Base-by-base conservation (phyloP, 2,797 vertebrate species). In the Nannoperca obscura region DNA sequence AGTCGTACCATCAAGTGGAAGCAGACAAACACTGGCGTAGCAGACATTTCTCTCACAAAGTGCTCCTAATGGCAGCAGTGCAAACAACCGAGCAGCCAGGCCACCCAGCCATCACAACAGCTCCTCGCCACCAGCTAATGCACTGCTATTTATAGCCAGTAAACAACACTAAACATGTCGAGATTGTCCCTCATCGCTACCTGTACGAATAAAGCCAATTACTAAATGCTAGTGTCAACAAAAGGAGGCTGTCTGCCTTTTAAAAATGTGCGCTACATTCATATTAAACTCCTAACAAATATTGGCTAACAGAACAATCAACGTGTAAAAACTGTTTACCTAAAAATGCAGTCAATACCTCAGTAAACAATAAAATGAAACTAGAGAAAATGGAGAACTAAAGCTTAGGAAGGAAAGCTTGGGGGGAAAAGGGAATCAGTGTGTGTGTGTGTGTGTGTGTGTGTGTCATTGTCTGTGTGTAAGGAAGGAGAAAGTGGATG, bases 101-200 rank as follows among this genome's bases (percentile, higher is more conserved):
- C 64, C 60, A 78, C 52, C 30, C 53, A 68, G 76, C 85, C 83
- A 60, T 81, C 68, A 63, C 83, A 71, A n/a, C 70, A 76, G 80
- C 80, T 68, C 76, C 7, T 68, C 42, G 46, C 78, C 83, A 76
- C 76, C 79, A 57, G 74, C 85, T 91, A 92, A 90, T 88, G 90
- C 80, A 74, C 38, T 10, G 32, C 83, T 92, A 93, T 91, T 91
- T 89, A 91, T 92, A 89, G 82, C 44, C 50, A 11, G 27, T 59
- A 80, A 84, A 86, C 75, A 82, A 68, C 74, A 80, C 73, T 49
- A 61, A 78, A 89, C 76, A 66, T 49, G 79, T 69, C 22, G 11
- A 73, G 46, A 79, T 80, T 68, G 76, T 88, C 79, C 52, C 74
- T 76, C 50, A 84, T 86, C 57, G 2, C 74, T 83, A 88, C 88